phyloP scores from a whole-genome alignment of 2,888 invertebrate genomes.

The Gymnosoma rotundatum region DNA sequence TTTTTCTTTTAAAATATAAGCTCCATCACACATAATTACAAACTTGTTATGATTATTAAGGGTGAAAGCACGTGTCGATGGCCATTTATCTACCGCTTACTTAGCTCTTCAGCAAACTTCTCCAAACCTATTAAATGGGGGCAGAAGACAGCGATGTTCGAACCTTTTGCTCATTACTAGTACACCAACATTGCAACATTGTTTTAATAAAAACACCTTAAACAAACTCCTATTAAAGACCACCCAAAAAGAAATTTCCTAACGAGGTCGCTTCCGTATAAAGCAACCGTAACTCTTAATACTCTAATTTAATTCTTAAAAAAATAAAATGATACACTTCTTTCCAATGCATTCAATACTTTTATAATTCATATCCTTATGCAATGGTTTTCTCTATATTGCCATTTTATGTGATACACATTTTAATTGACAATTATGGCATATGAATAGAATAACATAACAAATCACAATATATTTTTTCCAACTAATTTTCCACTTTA shows the following conservation, averaged over 20 bases:
- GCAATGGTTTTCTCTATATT: conserved; percentile 34
- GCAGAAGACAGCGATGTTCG: no score
- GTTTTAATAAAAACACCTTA: not conserved
- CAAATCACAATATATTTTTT: conserved; percentile 37
- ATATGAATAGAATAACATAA: not conserved
- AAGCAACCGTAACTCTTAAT: not conserved
- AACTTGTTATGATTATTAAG: no score
- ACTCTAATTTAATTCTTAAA: not conserved
- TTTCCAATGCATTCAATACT: not conserved
- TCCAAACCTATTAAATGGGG: no score
- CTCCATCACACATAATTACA: no score
- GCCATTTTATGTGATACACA: conserved; percentile 25
- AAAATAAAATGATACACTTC: conserved; percentile 25
- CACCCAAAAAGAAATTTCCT: not conserved
- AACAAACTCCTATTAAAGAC: conserved; percentile 16
- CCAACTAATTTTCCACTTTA: conserved; percentile 58
- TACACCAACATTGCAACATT: no score
- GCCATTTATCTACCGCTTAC: no score
- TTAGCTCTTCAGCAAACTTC: no score
- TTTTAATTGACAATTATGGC: conserved; percentile 55
- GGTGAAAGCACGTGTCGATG: no score
- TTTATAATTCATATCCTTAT: conserved; percentile 54
- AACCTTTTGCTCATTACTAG: no score
- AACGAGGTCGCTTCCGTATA: conserved; percentile 15
- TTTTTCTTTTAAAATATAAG: no score